phyloP scores from a whole-genome alignment of 2,113 vertebrate species.

The Ascaphus truei region DNA sequence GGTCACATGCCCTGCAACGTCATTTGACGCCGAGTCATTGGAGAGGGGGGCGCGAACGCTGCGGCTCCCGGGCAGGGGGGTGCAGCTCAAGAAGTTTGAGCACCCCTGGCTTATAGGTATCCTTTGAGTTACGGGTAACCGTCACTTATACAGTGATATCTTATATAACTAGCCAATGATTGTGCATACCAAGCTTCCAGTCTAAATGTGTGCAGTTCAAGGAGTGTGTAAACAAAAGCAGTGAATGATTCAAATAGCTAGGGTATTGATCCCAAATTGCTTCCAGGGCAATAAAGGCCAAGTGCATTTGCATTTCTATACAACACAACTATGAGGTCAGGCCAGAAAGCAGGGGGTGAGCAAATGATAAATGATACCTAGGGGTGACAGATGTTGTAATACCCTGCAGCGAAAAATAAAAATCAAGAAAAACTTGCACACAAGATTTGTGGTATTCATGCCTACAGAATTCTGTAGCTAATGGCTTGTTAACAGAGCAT shows the following conservation, averaged over 20 bases:
- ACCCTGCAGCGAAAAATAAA: background rate
- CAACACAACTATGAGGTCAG: background rate
- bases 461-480: background rate
- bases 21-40: no score
- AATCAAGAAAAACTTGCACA: background rate
- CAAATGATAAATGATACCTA: slow-evolving; percentile 16
- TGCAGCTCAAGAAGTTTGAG: no score
- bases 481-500: no score
- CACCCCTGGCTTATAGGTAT: no score
- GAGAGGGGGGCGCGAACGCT: no score
- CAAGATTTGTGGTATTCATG: background rate
- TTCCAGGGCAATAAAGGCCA: background rate
- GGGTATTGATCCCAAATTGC: background rate
- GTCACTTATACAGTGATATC: no score
- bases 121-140: no score
- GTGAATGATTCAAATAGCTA: background rate
- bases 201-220: background rate
- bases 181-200: background rate
- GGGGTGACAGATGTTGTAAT: background rate
- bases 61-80: no score
- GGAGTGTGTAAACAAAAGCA: background rate
- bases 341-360: background rate
- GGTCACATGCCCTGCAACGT: no score
- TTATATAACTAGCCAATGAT: background rate
- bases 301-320: slow-evolving; percentile 32